These are phyloP conservation scores for Lottia scabra DNA, from an alignment of 2,888 invertebrate species.

Conservation along the genomic window DNA sequence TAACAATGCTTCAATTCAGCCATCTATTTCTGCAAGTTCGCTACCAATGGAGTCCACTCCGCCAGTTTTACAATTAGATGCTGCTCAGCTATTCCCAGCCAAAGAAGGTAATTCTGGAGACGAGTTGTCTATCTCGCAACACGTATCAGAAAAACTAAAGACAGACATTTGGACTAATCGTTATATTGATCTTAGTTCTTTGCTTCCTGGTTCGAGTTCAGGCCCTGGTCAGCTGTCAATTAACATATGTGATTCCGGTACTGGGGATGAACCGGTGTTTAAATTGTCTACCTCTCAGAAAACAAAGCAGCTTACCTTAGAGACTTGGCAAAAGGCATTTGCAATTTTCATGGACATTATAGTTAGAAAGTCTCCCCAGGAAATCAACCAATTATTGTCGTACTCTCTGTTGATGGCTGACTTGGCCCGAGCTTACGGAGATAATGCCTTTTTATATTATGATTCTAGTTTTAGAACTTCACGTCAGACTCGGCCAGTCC, in stretches of 20 bases:
- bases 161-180: neutral
- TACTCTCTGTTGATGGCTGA: too few relatives aligned
- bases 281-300: neutral
- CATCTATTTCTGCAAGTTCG: too few relatives aligned
- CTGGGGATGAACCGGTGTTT: neutral
- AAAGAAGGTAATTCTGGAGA: neutral
- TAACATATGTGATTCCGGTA: neutral
- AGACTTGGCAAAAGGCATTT: neutral
- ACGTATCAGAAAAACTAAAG: neutral
- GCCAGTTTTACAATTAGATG: neutral
- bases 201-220: neutral
- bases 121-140: neutral
- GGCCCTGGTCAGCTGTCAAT: neutral
- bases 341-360: neutral
- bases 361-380: too few relatives aligned
- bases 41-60: neutral
- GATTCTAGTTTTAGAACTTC: too few relatives aligned
- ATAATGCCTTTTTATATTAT: too few relatives aligned
- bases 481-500: too few relatives aligned
- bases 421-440: too few relatives aligned
- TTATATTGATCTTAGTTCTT: neutral
- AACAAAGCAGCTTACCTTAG: neutral
- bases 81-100: neutral
- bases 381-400: too few relatives aligned
- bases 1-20: too few relatives aligned